Base-by-base conservation (phyloP, 2,888 invertebrate species). In the Esperia sulphurella region DNA sequence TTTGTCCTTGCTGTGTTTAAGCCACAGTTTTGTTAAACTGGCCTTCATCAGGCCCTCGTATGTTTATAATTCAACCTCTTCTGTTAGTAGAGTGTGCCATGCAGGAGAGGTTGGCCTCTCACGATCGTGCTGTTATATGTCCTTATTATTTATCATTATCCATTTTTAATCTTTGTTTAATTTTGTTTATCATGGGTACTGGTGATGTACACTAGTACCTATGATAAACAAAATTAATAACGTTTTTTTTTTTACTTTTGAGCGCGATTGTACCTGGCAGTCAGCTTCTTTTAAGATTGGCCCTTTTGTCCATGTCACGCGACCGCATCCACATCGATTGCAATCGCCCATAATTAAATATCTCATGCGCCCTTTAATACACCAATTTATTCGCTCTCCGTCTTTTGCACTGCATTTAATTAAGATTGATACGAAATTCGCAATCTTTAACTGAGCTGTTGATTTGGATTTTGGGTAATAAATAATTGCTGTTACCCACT, bases 331-430 rank as follows among this genome's bases (percentile, higher is more conserved):
- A 66, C 68, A 65, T 71, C 69, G 85, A 85, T 86, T 78, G 71
- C 59, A 83, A 85, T 86, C 83, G 69, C 58, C 72, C 69, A 75
- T 85, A 88, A 88, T 88, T 86, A 87, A 86, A 85, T 83, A 84
- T 83, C 80, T 80, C 74, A 77, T 81, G 80, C 76, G 72, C 77
- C 70, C 74, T 79, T 83, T 83, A 82, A 83, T 83, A 79, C 75
- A 76, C 72, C 77, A 79, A 83, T 87, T 82, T 87, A 86, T 86
- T 83, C 75, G 68, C 71, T 75, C 69, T 61, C 58, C 68, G 74
- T 74, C 70, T 71, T 68, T 62, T 63, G 69, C 59, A 63, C 65
- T 59, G 58, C 75, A 74, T 77, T 85, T 86, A 85, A 87, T 87
- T 86, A 85, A 86, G 85, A 86, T 84, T 83, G 83, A 86, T 85